Evolutionary conservation across 2,888 invertebrate species (phyloP).

Genomic region (Erebia epiphron): DNA sequence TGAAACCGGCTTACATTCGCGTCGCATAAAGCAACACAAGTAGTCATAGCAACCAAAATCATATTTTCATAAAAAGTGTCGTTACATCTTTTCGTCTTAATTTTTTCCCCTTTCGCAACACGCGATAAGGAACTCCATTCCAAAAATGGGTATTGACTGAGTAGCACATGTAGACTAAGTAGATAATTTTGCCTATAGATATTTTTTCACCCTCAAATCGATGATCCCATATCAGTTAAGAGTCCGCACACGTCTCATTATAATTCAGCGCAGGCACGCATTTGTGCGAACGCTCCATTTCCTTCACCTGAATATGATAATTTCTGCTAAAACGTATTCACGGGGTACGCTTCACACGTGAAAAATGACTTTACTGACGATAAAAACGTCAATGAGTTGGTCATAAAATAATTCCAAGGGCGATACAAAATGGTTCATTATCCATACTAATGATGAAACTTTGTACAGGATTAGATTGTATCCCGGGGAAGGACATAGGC

Average conservation of each 20-base stretch:
- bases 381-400: slow-evolving; percentile 4
- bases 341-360: slow-evolving; percentile 12
- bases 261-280: slow-evolving; percentile 48
- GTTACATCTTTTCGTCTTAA: too few relatives aligned
- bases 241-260: slow-evolving; percentile 46
- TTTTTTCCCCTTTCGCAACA: too few relatives aligned
- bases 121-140: too few relatives aligned
- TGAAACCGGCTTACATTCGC: too few relatives aligned
- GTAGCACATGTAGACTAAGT: too few relatives aligned
- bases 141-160: too few relatives aligned
- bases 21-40: too few relatives aligned
- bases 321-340: slow-evolving; percentile 42
- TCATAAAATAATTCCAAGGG: neutral
- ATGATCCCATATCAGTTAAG: slow-evolving; percentile 13
- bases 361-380: slow-evolving; percentile 16
- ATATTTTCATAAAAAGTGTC: too few relatives aligned
- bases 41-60: too few relatives aligned
- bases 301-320: slow-evolving; percentile 50
- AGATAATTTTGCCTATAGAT: neutral
- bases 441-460: neutral
- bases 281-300: slow-evolving; percentile 49
- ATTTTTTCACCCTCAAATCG: neutral
- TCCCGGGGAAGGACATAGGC: too few relatives aligned
- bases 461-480: too few relatives aligned
- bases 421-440: neutral